These are phyloP conservation scores for Aphaenogaster rudis DNA, from an alignment of 1,140 invertebrate species.

Conservation along the genomic window DNA sequence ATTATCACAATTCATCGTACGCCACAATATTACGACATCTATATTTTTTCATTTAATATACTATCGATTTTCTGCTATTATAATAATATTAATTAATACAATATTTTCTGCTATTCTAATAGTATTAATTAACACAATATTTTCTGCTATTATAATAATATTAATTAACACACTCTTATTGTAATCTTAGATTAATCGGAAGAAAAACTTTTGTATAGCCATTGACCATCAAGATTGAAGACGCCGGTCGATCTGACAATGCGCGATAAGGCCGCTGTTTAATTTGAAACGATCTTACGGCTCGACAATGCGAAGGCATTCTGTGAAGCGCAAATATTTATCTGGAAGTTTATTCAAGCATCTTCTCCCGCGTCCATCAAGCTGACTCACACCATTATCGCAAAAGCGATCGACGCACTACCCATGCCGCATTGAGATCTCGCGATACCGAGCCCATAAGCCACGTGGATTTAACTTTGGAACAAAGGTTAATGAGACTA, in stretches of 20 bases:
- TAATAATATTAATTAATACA: constrained; percentile 1
- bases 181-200: not conserved
- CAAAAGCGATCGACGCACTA: constrained; percentile 21
- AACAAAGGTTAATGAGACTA: constrained; percentile 53
- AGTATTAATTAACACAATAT: constrained; percentile 6
- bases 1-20: not conserved
- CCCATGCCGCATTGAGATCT: constrained; percentile 33
- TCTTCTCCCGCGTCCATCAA: constrained; percentile 28
- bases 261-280: constrained; percentile 34
- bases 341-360: constrained; percentile 55
- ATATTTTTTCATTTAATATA: not conserved
- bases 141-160: not conserved
- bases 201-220: not conserved
- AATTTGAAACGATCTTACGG: constrained; percentile 26
- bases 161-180: constrained; percentile 9
- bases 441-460: constrained; percentile 43
- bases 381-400: constrained; percentile 50
- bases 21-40: no score
- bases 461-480: not conserved
- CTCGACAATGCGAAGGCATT: constrained; percentile 25
- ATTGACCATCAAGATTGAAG: constrained; percentile 17
- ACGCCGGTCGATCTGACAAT: constrained; percentile 1
- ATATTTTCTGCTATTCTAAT: not conserved
- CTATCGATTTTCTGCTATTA: not conserved
- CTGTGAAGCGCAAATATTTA: constrained; percentile 52